Evolutionary conservation across 2,113 vertebrate genomes (phyloP).

Genomic region (Mellivora capensis): DNA sequence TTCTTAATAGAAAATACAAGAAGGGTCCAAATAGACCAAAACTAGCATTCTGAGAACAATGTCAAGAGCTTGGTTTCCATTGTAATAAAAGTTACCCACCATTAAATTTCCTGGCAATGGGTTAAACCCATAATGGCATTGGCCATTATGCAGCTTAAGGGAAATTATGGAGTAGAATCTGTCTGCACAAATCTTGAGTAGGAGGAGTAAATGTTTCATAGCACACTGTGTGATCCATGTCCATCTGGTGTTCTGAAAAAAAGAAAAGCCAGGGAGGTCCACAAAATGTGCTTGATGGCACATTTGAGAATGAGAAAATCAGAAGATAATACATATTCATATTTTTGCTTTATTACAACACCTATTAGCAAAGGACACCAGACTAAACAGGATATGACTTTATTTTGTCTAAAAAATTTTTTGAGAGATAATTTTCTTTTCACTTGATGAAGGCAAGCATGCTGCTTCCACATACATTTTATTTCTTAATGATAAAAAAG

Average conservation of each 20-base stretch:
- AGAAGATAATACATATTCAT: neutral
- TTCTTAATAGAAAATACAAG: neutral
- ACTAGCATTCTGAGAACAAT: neutral
- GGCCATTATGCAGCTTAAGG: neutral
- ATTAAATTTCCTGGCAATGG: neutral
- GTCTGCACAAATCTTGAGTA: conserved; percentile 42
- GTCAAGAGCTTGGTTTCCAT: neutral
- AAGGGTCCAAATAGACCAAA: neutral
- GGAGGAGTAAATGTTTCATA: conserved; percentile 54
- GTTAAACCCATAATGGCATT: neutral
- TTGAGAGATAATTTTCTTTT: neutral
- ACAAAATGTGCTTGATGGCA: neutral
- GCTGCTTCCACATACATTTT: neutral
- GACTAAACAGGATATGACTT: neutral
- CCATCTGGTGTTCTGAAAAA: conserved; percentile 66
- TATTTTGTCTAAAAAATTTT: neutral
- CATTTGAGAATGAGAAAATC: neutral
- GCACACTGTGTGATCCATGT: conserved; percentile 38
- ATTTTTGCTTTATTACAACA: neutral
- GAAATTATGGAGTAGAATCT: conserved; percentile 33
- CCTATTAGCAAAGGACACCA: neutral
- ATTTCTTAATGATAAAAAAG: neutral
- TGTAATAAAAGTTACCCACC: neutral
- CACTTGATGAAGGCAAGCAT: neutral
- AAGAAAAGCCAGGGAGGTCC: conserved; percentile 34